Conservation (phyloP, 2,888 invertebrate genomes). For the Erebia ligea region DNA sequence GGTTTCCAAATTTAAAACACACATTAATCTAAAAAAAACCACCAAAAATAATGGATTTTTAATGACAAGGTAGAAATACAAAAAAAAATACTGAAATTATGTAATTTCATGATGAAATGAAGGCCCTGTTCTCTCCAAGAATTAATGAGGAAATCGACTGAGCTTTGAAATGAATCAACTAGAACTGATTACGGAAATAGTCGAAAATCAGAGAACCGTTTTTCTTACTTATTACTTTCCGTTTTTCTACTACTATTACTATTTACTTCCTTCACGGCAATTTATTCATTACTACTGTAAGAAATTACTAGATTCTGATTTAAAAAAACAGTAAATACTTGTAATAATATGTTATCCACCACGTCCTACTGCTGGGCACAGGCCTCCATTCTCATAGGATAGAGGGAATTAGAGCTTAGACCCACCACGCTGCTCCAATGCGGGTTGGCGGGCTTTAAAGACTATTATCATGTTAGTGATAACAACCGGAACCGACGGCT, state of each 20-base stretch:
- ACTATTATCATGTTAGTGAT: too few species aligned
- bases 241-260: too few species aligned
- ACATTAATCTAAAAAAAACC: too few species aligned
- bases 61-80: slow-evolving; percentile 39
- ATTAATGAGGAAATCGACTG: slow-evolving; percentile 52
- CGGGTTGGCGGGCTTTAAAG: too few species aligned
- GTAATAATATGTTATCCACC: background rate
- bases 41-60: too few species aligned
- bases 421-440: too few species aligned
- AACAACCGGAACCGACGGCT: too few species aligned
- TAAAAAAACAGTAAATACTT: background rate
- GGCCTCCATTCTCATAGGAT: too few species aligned
- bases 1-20: too few species aligned
- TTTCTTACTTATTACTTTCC: background rate
- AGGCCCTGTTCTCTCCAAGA: slow-evolving; percentile 38
- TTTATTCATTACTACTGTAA: background rate
- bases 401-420: too few species aligned
- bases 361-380: too few species aligned
- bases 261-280: background rate
- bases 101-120: slow-evolving; percentile 40
- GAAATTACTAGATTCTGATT: background rate
- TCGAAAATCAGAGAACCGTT: background rate
- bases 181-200: slow-evolving; percentile 47
- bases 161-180: slow-evolving; percentile 49
- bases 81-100: slow-evolving; percentile 12